A percentile compares a stretch with the other conserved stretches of the same genome.
These are phyloP conservation scores for Hydra vulgaris DNA, from an alignment of 30 jellyfish, hydroid and myxozoan species.

Conservation along the genomic window DNA sequence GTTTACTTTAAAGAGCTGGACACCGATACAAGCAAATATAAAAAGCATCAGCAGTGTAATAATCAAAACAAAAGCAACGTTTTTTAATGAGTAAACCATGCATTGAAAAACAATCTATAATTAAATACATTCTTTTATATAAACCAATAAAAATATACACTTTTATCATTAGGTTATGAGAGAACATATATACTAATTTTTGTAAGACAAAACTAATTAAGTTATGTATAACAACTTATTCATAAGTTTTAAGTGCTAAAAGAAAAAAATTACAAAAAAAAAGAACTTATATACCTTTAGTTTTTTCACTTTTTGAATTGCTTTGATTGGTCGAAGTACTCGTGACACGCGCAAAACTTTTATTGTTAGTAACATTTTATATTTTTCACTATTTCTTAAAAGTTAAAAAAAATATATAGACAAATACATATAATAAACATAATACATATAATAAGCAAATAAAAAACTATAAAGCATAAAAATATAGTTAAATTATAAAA, in stretches of 20 bases:
- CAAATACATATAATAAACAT: neutral
- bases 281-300: constrained; percentile 42
- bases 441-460: neutral
- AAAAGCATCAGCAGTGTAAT: constrained; percentile 75
- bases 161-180: too few species aligned
- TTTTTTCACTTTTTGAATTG: constrained; percentile 83
- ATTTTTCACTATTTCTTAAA: neutral
- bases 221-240: too few species aligned
- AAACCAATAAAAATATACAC: too few species aligned
- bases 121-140: too few species aligned
- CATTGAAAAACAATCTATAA: constrained; percentile 88
- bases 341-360: constrained; percentile 71
- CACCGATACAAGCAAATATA: constrained; percentile 96
- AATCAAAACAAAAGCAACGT: constrained; percentile 80
- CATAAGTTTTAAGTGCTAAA: neutral
- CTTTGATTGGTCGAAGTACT: constrained; percentile 89
- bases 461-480: neutral
- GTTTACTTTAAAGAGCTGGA: constrained; percentile 54
- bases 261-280: neutral
- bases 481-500: neutral
- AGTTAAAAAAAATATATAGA: neutral
- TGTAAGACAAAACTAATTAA: too few species aligned
- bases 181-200: too few species aligned
- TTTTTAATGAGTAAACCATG: constrained; percentile 87
- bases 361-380: neutral